These are phyloP conservation scores for Passerina amoena DNA, from an alignment of 2,113 vertebrate species.

Conservation along the genomic window DNA sequence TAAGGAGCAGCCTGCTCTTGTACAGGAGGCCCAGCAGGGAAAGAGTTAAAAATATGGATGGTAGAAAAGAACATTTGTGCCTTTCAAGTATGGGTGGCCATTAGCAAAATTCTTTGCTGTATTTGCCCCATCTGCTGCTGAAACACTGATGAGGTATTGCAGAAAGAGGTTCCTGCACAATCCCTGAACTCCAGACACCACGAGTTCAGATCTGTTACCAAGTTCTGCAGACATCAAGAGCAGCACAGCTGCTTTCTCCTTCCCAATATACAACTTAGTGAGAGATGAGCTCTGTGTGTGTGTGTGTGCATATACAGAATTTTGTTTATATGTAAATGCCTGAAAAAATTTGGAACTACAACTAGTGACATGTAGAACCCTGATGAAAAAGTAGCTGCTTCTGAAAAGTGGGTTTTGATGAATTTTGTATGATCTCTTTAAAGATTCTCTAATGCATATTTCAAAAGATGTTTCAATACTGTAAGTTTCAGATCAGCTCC, in stretches of 20 bases:
- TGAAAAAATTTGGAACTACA: conserved; percentile 49
- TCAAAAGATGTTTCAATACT: conserved; percentile 73
- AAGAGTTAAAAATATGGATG: background rate
- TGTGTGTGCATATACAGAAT: background rate
- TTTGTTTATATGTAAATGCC: conserved; percentile 54
- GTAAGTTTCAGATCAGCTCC: conserved; percentile 68
- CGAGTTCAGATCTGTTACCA: background rate
- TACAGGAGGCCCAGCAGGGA: background rate
- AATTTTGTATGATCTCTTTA: conserved; percentile 78
- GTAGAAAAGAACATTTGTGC: background rate
- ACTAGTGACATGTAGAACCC: conserved; percentile 39
- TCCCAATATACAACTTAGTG: background rate
- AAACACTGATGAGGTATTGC: background rate
- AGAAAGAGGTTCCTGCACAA: background rate
- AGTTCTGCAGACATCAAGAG: background rate
- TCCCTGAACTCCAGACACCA: background rate
- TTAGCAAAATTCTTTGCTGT: background rate
- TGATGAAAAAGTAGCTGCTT: conserved; percentile 64
- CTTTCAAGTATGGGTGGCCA: background rate
- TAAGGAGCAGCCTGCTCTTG: background rate
- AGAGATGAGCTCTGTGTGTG: background rate
- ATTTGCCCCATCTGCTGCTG: background rate
- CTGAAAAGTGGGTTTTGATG: conserved; percentile 76
- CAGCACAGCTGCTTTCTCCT: background rate
- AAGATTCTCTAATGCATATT: conserved; percentile 75